phyloP scores from a whole-genome alignment of 2,888 invertebrate genomes.

The Crossocerus cetratus region DNA sequence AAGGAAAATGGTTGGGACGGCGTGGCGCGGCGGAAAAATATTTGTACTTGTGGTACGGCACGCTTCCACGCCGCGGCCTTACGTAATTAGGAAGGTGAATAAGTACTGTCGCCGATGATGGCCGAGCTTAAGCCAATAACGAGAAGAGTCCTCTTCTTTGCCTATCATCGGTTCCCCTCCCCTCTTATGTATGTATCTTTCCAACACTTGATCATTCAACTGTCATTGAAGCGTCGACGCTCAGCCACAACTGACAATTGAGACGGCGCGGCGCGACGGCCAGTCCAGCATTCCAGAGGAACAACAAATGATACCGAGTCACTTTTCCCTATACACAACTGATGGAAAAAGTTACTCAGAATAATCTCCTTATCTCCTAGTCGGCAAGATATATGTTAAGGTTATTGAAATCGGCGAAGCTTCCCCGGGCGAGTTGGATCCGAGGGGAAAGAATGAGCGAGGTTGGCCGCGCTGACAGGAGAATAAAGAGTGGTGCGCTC shows the following conservation, averaged over 20 bases:
- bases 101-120: slow-evolving; percentile 15
- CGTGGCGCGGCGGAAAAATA: slow-evolving; percentile 3
- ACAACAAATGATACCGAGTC: too few relatives aligned
- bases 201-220: background rate
- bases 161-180: slow-evolving; percentile 24
- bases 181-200: background rate
- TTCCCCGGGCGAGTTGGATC: background rate
- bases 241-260: too few relatives aligned
- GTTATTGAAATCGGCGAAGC: too few relatives aligned
- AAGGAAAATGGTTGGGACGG: background rate
- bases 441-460: slow-evolving; percentile 24
- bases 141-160: slow-evolving; percentile 28
- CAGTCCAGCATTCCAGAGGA: too few relatives aligned
- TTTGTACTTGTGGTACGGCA: slow-evolving; percentile 17
- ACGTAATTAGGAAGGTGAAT: slow-evolving; percentile 29
- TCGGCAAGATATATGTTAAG: too few relatives aligned
- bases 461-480: slow-evolving; percentile 26
- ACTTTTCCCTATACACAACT: too few relatives aligned
- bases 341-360: too few relatives aligned
- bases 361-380: too few relatives aligned
- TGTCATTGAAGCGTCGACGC: too few relatives aligned
- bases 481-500: slow-evolving; percentile 35
- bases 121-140: slow-evolving; percentile 30
- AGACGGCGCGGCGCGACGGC: too few relatives aligned
- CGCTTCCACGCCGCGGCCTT: background rate